Base-by-base conservation (phyloP, 30 jellyfish, hydroid and myxozoan genomes). In the Aurelia coerulea region DNA sequence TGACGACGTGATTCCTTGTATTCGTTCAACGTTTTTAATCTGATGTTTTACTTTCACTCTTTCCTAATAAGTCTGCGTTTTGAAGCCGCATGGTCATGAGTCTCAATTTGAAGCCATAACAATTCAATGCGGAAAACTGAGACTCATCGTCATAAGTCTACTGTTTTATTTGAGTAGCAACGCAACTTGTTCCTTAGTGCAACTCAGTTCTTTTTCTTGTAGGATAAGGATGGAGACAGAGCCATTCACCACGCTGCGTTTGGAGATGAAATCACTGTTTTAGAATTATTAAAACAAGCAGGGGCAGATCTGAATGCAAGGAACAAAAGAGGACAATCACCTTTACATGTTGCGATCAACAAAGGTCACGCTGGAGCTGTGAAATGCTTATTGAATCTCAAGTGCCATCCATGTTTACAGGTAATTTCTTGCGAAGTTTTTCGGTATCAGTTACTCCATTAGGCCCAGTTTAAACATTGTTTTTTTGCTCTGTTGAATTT, bases 181-280 rank as follows among this genome's bases (percentile, higher is more conserved):
- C 51, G 9, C 6, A 39, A 39, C 4, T 2, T 39, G 51, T 23
- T 15, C 9, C 73, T 31, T 19, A 68, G 0, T 19, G 56, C 29
- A 13, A 4, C 41, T 64, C 39, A 19, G 14, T 70, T 46, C 56
- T 14, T 0, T n/a, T 83, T 35, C 42, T 65, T 11, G 15, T 15
- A 91, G 97, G 98, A 92, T 60, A 86, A 86, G 63, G 98, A 92
- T 78, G 98, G 98, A 50, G 98, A 92, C 89, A 64, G 95, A 65
- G 98, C 98, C 19, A 70, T 81, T 37, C 98, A 92, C 67, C 98
- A 92, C 67, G 98, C 98, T 0, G 86, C 98, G 2, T 92, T 92
- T 74, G 85, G 97, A 13, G 98, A 92, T 62, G 92, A 88, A 62
- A 81, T 93, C 68, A 50, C 81, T 15, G 91, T 85, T 53, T 31